Conservation (phyloP, 2,888 invertebrate species). For the Salpingus planirostris region DNA sequence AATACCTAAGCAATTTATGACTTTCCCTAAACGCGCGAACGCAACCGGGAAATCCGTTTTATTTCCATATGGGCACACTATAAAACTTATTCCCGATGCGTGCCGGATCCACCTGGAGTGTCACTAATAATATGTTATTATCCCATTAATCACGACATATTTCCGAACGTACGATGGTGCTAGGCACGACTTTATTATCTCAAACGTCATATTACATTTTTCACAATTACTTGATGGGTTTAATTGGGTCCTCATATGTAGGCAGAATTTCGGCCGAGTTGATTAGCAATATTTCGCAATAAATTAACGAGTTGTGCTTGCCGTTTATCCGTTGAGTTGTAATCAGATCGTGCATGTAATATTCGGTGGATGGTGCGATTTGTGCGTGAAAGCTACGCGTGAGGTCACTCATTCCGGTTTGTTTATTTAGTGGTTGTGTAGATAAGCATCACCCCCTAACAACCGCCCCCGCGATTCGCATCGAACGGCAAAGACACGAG, state of each 20-base stretch:
- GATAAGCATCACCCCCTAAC: constrained; percentile 13
- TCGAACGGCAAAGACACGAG: constrained; percentile 12
- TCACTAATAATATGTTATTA: not conserved
- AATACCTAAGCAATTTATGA: too few species aligned
- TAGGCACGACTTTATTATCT: constrained; percentile 12
- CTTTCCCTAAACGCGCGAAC: too few species aligned
- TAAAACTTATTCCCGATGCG: too few species aligned
- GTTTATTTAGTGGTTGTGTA: constrained; percentile 15
- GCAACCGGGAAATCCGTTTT: too few species aligned
- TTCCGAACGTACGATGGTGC: constrained; percentile 12
- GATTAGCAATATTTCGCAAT: constrained; percentile 4
- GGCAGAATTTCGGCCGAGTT: not conserved
- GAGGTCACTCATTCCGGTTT: constrained; percentile 13
- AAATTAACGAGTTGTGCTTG: too few species aligned
- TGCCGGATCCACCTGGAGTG: too few species aligned
- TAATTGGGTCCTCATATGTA: not conserved
- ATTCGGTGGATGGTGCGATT: constrained; percentile 12
- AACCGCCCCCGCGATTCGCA: constrained; percentile 15
- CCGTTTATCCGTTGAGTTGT: constrained; percentile 8
- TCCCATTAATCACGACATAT: constrained; percentile 11
- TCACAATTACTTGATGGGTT: not conserved
- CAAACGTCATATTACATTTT: constrained; percentile 3
- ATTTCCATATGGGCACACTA: too few species aligned
- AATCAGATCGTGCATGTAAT: too few species aligned
- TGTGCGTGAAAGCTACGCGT: constrained; percentile 10